Conservation (phyloP, 2,113 vertebrate species). For the Tachuris rubrigastra region DNA sequence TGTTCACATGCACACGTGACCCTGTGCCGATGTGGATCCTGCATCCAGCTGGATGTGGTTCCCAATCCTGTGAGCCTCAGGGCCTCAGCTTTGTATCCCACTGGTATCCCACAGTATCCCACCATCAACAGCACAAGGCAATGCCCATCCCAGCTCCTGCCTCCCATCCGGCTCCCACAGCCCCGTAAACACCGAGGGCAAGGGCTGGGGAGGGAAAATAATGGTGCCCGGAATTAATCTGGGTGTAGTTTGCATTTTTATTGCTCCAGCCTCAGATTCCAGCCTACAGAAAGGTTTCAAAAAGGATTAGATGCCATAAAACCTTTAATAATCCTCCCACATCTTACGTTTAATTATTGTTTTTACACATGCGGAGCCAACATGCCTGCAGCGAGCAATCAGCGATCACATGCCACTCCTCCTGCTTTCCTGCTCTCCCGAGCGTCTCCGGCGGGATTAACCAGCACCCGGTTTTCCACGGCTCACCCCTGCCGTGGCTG, state of each 20-base stretch:
- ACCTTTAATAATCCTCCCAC: constrained; percentile 67
- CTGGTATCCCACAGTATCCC: not conserved
- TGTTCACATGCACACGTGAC: not conserved
- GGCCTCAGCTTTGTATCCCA: not conserved
- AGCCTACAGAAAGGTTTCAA: constrained; percentile 61
- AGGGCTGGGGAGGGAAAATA: not conserved
- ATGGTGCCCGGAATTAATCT: constrained; percentile 28
- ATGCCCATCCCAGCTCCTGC: not conserved
- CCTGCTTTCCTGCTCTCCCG: not conserved
- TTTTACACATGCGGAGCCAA: constrained; percentile 60
- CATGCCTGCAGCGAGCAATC: constrained; percentile 46
- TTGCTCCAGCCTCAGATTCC: constrained; percentile 56
- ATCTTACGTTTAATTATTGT: constrained; percentile 62
- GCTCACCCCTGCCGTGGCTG: not conserved
- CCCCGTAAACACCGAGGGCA: not conserved
- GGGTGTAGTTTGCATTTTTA: constrained; percentile 66
- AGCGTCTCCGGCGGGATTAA: not conserved
- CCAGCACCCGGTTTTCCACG: not conserved
- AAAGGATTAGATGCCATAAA: constrained; percentile 64
- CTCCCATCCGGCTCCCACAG: not conserved
- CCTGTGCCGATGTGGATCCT: fast-evolving
- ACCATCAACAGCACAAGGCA: fast-evolving
- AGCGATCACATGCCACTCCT: constrained; percentile 21
- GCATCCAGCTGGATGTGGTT: fast-evolving
- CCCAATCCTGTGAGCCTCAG: not conserved